A percentile compares a stretch with the other conserved stretches of the same genome.
These are phyloP conservation scores for Sarcoramphus papa DNA, from an alignment of 2,797 vertebrate species.

Conservation along the genomic window DNA sequence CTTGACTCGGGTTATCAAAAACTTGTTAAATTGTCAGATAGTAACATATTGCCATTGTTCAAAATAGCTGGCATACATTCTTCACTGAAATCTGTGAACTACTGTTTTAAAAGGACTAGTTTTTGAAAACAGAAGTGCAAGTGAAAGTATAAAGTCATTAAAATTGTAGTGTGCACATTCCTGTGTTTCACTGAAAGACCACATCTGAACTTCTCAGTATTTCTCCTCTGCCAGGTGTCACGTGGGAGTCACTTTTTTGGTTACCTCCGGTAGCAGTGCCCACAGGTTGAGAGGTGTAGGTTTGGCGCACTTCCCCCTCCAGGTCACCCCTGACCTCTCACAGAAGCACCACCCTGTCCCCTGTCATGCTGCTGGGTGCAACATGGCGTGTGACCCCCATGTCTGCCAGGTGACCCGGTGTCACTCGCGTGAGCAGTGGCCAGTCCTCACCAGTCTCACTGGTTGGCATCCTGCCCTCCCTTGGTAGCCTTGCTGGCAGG, in stretches of 20 bases:
- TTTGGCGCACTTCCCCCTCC: not conserved
- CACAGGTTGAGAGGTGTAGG: fast-evolving
- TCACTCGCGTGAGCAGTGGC: fast-evolving
- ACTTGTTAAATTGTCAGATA: slow-evolving; percentile 17
- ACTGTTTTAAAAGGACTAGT: not conserved
- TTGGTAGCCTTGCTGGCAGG: not conserved
- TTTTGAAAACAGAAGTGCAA: not conserved
- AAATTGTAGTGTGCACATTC: not conserved
- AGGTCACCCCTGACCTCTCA: not conserved
- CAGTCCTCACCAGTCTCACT: not conserved
- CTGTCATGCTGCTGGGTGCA: fast-evolving
- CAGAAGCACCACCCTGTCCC: not conserved
- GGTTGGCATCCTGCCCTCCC: not conserved
- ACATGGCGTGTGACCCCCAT: fast-evolving
- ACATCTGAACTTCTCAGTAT: not conserved
- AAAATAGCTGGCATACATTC: not conserved
- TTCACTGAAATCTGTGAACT: not conserved
- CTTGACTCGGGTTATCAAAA: not conserved
- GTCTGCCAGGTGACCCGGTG: not conserved
- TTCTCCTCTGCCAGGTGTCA: not conserved
- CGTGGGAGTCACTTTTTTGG: not conserved
- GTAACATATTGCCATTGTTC: not conserved
- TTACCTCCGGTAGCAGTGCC: not conserved
- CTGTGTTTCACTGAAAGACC: not conserved
- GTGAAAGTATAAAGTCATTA: not conserved